Base-by-base conservation (phyloP, 2,888 invertebrate species). In the Sinohyriopsis cumingii region DNA sequence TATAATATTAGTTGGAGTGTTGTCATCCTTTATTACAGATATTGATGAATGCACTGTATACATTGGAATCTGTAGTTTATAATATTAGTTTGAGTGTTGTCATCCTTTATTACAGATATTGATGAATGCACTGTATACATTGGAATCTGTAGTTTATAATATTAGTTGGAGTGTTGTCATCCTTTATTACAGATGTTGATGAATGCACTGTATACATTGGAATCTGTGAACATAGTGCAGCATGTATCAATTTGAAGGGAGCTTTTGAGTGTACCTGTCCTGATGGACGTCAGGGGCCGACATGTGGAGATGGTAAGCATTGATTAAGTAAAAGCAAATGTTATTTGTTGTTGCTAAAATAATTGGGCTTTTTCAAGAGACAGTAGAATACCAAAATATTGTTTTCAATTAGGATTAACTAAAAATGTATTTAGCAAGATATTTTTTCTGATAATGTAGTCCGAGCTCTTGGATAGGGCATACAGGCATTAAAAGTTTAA, bases 181-280 rank as follows among this genome's bases (percentile, higher is more conserved):
- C 45, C 45, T 28, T 65, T 15, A 20, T 67, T 67, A n/a, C 67
- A 80, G 80, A 80, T 68, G 64, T 71, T 9, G 72, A 80, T 63
- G 81, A 81, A 65, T 81, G 81, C 63, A 59, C 54, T 5, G 73
- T 69, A 56, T 63, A 69, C 54, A 59, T 66, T 0, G 68, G 77
- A n/a, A 71, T 77, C 0, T 81, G 81, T 84, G 85, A 71, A 55
- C 88, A 90, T 72, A 61, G 98, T 95, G 89, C 83, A n/a, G 97
- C 97, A 0, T 99, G 98, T 90, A 95, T 95, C 63, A 98, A 99
- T 91, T 94, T 94, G 5, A 92, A 94, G 63, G 98, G 98, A 12
- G 95, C 96, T 9, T 98, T 94, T 62, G 73, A 76, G 45, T 81
- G 81, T 67, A 70, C 79, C 5, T 80, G 80, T 75, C 71, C 76